Conservation (phyloP, 2,113 vertebrate genomes). For the Ameiurus melas region DNA sequence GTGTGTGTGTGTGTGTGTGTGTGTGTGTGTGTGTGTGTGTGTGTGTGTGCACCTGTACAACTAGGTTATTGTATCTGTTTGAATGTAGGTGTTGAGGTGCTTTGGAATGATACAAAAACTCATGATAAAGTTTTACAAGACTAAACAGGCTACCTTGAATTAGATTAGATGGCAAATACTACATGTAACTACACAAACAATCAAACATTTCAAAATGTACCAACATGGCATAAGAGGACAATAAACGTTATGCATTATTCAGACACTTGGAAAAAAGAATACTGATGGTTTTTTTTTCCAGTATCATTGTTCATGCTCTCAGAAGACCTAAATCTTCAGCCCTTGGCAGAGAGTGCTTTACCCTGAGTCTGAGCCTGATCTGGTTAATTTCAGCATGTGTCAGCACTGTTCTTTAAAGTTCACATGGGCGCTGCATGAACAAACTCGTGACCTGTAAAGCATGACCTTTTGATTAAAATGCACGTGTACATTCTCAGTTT, state of each 20-base stretch:
- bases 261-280: background rate
- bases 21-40: too few relatives aligned
- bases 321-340: background rate
- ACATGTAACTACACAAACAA: background rate
- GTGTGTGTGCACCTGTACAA: too few relatives aligned
- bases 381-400: background rate
- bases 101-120: background rate
- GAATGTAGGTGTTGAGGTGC: background rate
- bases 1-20: too few relatives aligned
- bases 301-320: background rate
- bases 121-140: background rate
- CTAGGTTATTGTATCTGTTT: too few relatives aligned
- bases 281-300: background rate
- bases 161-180: background rate
- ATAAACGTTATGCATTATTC: background rate
- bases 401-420: slow-evolving; percentile 12
- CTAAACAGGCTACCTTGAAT: background rate
- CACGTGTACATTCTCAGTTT: background rate
- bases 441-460: background rate
- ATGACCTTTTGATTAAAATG: background rate
- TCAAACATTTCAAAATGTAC: background rate
- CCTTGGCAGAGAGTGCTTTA: background rate
- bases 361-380: background rate
- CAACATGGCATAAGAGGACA: background rate
- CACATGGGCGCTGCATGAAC: background rate